Evolutionary conservation across 2,797 vertebrate species (phyloP), one percentile per base, ranked within the genome.

Genomic region (Sebastiscus albofasciatus): DNA sequence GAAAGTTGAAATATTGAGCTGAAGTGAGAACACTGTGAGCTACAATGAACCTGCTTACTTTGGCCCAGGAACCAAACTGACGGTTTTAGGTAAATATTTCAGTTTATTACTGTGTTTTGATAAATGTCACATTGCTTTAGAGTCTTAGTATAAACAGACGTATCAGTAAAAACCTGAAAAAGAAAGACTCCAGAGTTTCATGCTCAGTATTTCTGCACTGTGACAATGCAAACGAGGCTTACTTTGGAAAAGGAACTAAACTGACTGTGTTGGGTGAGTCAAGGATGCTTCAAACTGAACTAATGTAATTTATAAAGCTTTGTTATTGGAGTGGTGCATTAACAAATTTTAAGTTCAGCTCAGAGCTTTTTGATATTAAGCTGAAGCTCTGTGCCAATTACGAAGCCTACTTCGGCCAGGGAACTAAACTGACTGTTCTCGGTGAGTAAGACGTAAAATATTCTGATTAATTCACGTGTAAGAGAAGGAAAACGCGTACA

Each of bases 191-290:
- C 5, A 29, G 33, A 81, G 74, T 70, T 90, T 89, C 8, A n/a
- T 87, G 90, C 33, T 78, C 18, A 78, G 84, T 72, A 46, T 70
- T 49, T 59, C 73, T 72, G 14, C 84, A 92, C 92, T 85, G 92
- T 95, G 93, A 90, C 84, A 86, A 87, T 2, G 0, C 0, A 9
- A 72, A 90, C 26, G 77, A 82, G 80, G 92, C 90, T 1, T 86
- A 90, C 81, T 94, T 94, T 79, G 93, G 93, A 77, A 64, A 75
- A 72, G 93, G 94, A 86, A 94, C 93, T 24, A 95, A 93, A 87
- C 82, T 94, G 59, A 95, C 91, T 1, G 92, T 95, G 85, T 61
- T 95, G 20, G 93, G 92, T 70, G 8, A 66, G 93, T 83, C 1
- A 20, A 8, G 26, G 42, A 49, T 20, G 42, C 3, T 46, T 39